Evolutionary conservation across 2,888 invertebrate genomes (phyloP), one percentile per base, ranked within the genome.

Genomic region (Macrosoma leucophasiata): DNA sequence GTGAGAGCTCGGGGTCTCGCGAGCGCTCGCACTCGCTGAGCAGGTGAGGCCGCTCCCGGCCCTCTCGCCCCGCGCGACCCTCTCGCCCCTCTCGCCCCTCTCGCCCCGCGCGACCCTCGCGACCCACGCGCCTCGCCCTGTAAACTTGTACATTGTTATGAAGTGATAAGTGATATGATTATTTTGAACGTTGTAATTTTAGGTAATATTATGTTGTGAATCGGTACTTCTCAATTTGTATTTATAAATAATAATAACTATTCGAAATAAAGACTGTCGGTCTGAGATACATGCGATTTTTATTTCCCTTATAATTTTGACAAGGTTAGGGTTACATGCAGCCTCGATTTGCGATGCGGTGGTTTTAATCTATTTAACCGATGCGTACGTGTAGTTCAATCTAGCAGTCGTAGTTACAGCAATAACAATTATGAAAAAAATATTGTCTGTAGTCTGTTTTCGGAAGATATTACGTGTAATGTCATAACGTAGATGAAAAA

Each of bases 11-110:
- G 20, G 62, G 46, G 15, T 68, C 74, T 25, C 78, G 79, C 46
- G 71, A 69, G 62, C 77, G 84, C 27, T 84, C 84, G 52, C 85
- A 91, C 72, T 91, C 91, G 59, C 86, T 91, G 52, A 90, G 90
- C 62, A 87, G 90, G 88, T 91, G 90, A 91, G 86, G 75, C 62
- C 64, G 50, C 40, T 52, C 53, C 53, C 4, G 17, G 19, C 28
- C 28, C 13, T 9, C 29, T 10, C 29, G 29, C 30, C 1, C 23
- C 17, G 42, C 55, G 39, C 29, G 34, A 26, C 25, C 18, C 15
- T 21, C 33, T 36, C 59, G 32, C 36, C 55, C 58, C 55, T 52
- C 60, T 57, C 32, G 33, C 40, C 20, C 21, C 27, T 29, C 45
- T 51, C 50, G 48, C 47, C 50, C 42, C 38, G 21, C 20, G 36